Conservation (phyloP, 1,140 invertebrate genomes). For the Caerostris darwini region DNA sequence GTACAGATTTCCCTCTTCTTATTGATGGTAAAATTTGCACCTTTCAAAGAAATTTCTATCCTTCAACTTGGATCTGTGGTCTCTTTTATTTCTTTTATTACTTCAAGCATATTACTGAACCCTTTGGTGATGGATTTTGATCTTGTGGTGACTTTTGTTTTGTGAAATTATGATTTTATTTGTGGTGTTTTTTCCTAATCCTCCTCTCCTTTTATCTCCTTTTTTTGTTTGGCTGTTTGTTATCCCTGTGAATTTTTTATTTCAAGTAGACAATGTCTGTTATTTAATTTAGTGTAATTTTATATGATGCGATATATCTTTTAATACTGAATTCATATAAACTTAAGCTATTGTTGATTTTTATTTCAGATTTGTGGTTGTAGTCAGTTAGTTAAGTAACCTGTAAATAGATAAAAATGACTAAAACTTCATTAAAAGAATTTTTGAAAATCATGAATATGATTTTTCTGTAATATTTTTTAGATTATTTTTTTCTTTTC, state of each 20-base stretch:
- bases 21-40: constrained; percentile 75
- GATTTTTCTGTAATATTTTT: too few relatives aligned
- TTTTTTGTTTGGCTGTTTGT: not conserved
- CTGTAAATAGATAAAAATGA: too few relatives aligned
- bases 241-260: not conserved
- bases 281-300: too few relatives aligned
- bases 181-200: constrained; percentile 10
- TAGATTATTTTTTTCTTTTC: too few relatives aligned
- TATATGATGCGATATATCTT: too few relatives aligned
- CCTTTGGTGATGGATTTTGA: constrained; percentile 65
- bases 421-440: too few relatives aligned
- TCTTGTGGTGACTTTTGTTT: constrained; percentile 24
- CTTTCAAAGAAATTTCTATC: constrained; percentile 2
- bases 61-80: constrained; percentile 41
- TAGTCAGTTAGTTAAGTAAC: too few relatives aligned
- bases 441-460: too few relatives aligned
- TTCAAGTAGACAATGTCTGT: not conserved
- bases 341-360: too few relatives aligned
- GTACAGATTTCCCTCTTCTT: constrained; percentile 75
- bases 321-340: too few relatives aligned
- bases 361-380: too few relatives aligned
- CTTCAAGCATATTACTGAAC: constrained; percentile 1
- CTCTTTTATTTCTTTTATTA: not conserved
- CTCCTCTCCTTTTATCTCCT: not conserved
- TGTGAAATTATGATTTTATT: constrained; percentile 31